Evolutionary conservation across 2,113 vertebrate genomes (phyloP).

Genomic region (Poicephalus meyeri): DNA sequence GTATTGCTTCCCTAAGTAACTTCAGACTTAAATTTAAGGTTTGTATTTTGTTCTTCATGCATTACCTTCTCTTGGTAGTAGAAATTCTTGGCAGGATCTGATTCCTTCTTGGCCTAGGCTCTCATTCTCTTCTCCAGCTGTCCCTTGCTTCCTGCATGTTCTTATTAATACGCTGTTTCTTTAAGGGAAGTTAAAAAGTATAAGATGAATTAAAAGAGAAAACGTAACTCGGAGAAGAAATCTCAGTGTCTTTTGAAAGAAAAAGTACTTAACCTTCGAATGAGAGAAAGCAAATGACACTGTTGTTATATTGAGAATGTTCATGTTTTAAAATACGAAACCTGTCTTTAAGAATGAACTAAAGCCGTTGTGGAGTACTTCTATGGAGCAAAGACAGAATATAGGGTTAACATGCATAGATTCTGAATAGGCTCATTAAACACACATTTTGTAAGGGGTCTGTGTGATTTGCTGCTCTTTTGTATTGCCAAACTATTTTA

Average conservation of each 20-base stretch:
- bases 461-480: not conserved
- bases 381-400: not conserved
- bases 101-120: not conserved
- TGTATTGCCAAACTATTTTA: not conserved
- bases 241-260: not conserved
- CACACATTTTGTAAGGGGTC: not conserved
- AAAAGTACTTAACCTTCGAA: not conserved
- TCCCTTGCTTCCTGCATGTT: not conserved
- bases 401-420: not conserved
- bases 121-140: not conserved
- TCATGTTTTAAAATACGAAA: not conserved
- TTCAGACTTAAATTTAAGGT: not conserved
- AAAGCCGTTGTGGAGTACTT: not conserved
- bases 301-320: not conserved
- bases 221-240: not conserved
- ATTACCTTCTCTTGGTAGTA: not conserved
- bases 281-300: not conserved
- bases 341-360: not conserved
- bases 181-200: not conserved
- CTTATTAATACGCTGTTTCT: not conserved
- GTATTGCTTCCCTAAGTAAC: not conserved
- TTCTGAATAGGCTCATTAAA: not conserved
- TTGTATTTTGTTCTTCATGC: not conserved
- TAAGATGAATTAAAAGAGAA: not conserved
- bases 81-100: not conserved